Base-by-base conservation (phyloP, 2,888 invertebrate species). In the Drosophila diplacantha region DNA sequence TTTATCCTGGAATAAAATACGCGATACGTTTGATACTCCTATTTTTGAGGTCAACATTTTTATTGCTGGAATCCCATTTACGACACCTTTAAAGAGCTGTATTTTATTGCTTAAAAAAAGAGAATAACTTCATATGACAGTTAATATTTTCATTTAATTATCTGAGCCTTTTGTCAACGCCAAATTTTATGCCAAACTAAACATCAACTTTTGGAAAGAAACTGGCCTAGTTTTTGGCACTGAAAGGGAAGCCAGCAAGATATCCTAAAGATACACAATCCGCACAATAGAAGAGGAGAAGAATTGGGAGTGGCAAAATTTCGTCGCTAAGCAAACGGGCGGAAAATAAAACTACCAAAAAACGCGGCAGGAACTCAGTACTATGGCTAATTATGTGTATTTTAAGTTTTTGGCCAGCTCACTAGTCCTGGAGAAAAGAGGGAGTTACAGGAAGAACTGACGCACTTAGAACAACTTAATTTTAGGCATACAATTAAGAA, bases 381-480 rank as follows among this genome's bases (percentile, higher is more conserved):
- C 78, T 79, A 76, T 71, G 66, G 82, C 80, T 81, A 81, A 81
- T 81, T 81, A 81, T 81, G 83, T 81, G 84, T 79, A 79, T 73
- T 81, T 79, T 82, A 81, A 83, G 73, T 83, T 81, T 83, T 65
- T 60, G 73, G 70, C 67, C 68, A 71, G 68, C 47, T 73, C 68
- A 50, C 71, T 53, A 73, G 73, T 57, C 29, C 18, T 65, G 65
- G 50, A 16, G 20, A 31, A 7, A 7, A 8, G 1, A 9, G 11
- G 14, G 31, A 22, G 14, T 38, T 6, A n/a, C 20, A 20, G 47
- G 20, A 16, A 24, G 26, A 38, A 20, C 12, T 7, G n/a, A 0
- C 3, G 32, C 18, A 29, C 16, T 29, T 1, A 11, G 7, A 12
- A 43, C 12, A 26, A n/a, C 5, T 11, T 24, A 11, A 6, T 11